A percentile compares a stretch with the other conserved stretches of the same genome.
Conservation (phyloP, 1,140 invertebrate species). For the Drosophila oshimai region DNA sequence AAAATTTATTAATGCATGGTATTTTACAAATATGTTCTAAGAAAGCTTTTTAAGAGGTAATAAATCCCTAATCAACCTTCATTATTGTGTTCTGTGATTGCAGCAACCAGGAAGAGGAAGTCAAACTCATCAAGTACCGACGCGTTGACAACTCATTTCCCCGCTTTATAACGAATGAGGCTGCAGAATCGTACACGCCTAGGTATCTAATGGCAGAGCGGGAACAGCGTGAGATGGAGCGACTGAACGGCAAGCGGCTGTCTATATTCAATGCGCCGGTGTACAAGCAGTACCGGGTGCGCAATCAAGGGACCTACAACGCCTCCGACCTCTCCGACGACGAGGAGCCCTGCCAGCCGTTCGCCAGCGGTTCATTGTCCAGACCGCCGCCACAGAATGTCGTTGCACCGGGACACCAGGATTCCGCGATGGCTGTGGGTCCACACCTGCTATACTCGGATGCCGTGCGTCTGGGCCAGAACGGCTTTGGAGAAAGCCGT, state of each 20-base stretch:
- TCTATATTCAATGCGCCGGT: slow-evolving; percentile 51
- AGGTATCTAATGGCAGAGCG: slow-evolving; percentile 24
- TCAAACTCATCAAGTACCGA: slow-evolving; percentile 68
- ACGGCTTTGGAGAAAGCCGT: slow-evolving; percentile 26
- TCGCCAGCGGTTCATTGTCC: neutral
- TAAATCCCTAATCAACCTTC: no score
- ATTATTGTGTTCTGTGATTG: neutral
- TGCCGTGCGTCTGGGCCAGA: slow-evolving; percentile 49
- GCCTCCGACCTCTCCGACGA: slow-evolving; percentile 51
- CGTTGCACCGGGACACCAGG: neutral
- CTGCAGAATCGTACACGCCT: no score
- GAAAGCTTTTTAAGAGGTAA: no score
- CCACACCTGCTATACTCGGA: slow-evolving; percentile 46
- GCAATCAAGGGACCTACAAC: neutral
- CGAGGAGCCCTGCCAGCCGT: slow-evolving; percentile 10
- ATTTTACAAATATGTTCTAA: no score
- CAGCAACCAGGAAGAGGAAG: neutral
- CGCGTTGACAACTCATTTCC: slow-evolving; percentile 74
- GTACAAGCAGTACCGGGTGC: slow-evolving; percentile 15
- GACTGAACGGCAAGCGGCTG: slow-evolving; percentile 19
- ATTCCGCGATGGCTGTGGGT: neutral
- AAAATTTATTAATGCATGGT: no score
- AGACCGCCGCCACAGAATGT: neutral
- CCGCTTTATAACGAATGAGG: slow-evolving; percentile 64
- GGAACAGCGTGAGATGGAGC: neutral